Evolutionary conservation across 2,797 vertebrate genomes (phyloP).

Genomic region (Mormyrops boulengeri): DNA sequence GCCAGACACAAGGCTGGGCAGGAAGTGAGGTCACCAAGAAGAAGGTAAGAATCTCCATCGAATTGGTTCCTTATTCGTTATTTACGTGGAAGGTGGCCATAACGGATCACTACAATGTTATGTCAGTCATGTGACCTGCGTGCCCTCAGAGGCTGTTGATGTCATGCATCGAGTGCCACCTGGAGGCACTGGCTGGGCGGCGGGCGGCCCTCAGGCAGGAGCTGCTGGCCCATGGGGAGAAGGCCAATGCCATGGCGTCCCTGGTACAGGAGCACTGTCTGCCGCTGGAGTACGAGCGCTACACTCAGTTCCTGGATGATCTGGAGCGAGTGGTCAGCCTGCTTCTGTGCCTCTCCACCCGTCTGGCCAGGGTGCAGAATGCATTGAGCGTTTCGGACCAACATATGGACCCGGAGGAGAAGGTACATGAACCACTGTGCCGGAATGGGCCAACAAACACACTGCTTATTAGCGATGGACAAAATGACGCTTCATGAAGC

Average conservation of each 20-base stretch:
- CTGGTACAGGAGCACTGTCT: conserved; percentile 58
- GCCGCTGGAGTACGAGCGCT: conserved; percentile 75
- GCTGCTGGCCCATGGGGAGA: conserved; percentile 47
- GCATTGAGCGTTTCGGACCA: conserved; percentile 71
- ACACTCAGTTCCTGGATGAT: conserved; percentile 80
- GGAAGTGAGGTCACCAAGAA: conserved; percentile 51
- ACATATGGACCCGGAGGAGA: conserved; percentile 73
- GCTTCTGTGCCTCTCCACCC: conserved; percentile 80
- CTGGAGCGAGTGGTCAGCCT: conserved; percentile 88
- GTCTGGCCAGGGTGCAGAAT: conserved; percentile 79
- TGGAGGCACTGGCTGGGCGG: conserved; percentile 54
- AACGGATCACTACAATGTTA: not conserved
- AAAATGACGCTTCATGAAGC: not conserved
- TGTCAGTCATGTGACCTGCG: not conserved
- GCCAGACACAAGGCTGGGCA: conserved; percentile 25
- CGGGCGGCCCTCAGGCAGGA: conserved; percentile 52
- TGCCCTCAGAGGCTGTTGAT: conserved; percentile 64
- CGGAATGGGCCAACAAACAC: not conserved
- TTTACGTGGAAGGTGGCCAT: not conserved
- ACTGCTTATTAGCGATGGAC: not conserved
- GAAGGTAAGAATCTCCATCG: conserved; percentile 51
- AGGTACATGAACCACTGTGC: conserved; percentile 57
- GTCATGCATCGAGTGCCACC: conserved; percentile 52
- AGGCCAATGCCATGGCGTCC: conserved; percentile 55
- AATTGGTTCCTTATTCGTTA: not conserved